Evolutionary conservation across 1,140 invertebrate species (phyloP).

Genomic region (Zaprionus nigranus): DNA sequence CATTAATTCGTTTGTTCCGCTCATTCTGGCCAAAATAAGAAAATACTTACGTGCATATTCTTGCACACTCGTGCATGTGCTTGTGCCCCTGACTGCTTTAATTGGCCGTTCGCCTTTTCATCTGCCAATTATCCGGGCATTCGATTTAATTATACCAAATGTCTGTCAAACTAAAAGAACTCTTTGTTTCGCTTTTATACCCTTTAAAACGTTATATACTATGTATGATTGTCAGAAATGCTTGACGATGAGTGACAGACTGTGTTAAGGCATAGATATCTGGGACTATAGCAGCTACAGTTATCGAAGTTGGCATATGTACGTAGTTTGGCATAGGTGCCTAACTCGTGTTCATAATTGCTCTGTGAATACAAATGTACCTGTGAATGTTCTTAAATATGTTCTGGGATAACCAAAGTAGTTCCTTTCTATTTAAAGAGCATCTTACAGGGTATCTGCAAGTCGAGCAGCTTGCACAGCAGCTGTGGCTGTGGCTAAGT

Average conservation of each 20-base stretch:
- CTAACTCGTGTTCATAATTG: neutral
- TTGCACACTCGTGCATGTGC: neutral
- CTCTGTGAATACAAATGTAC: neutral
- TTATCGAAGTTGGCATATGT: neutral
- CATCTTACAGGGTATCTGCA: neutral
- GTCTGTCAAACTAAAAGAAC: neutral
- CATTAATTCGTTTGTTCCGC: neutral
- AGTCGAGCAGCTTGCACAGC: neutral
- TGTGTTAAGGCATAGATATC: no score
- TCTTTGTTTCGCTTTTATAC: neutral
- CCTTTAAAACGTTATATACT: neutral
- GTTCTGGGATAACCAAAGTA: neutral
- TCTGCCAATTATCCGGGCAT: neutral
- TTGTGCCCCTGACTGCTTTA: neutral
- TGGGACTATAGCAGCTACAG: neutral
- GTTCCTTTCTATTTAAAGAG: neutral
- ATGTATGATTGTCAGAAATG: no score
- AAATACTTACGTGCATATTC: neutral
- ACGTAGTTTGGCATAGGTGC: neutral
- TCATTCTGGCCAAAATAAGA: neutral
- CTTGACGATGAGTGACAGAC: neutral
- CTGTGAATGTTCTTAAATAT: neutral
- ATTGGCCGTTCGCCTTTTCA: conserved; percentile 6
- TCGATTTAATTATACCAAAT: conserved; percentile 7
- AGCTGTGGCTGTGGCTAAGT: neutral